phyloP scores from a whole-genome alignment of 2,113 vertebrate genomes.

The Merops nubicus region DNA sequence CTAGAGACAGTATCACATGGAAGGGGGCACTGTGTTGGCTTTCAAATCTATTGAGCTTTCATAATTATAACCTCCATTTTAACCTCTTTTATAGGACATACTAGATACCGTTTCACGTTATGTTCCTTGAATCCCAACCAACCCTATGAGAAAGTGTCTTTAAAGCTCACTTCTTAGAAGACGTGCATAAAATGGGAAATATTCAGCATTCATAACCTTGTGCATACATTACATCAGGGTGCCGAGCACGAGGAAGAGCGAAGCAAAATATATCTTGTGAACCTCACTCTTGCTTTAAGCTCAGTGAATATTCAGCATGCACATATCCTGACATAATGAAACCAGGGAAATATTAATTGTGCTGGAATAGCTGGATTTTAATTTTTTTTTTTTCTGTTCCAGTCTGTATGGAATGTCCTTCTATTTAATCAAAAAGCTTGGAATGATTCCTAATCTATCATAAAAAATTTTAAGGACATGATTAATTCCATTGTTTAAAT shows the following conservation, averaged over 20 bases:
- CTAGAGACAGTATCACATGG: conserved; percentile 38
- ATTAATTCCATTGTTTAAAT: conserved; percentile 82
- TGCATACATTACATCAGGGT: neutral
- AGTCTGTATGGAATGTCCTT: conserved; percentile 40
- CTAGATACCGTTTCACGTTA: conserved; percentile 14
- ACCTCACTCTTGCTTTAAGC: conserved; percentile 28
- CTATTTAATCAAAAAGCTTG: conserved; percentile 73
- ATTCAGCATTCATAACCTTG: neutral
- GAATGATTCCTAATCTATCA: conserved; percentile 69
- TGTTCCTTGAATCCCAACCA: conserved; percentile 57
- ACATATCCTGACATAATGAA: conserved; percentile 44
- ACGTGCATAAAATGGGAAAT: conserved; percentile 25
- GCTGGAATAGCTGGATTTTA: neutral
- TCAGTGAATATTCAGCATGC: conserved; percentile 55
- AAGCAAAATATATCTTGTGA: conserved; percentile 40
- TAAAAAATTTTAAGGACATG: conserved; percentile 67
- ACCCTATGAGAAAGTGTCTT: conserved; percentile 22
- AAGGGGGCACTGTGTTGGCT: conserved; percentile 36
- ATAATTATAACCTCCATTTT: conserved; percentile 65
- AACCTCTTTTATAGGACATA: conserved; percentile 61
- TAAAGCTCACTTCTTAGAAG: conserved; percentile 42
- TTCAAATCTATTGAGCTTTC: conserved; percentile 68
- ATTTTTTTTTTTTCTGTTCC: neutral
- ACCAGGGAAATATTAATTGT: conserved; percentile 28
- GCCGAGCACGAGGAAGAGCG: neutral